Evolutionary conservation across 2,888 invertebrate genomes (phyloP).

Genomic region (Balanococcus diminutus): DNA sequence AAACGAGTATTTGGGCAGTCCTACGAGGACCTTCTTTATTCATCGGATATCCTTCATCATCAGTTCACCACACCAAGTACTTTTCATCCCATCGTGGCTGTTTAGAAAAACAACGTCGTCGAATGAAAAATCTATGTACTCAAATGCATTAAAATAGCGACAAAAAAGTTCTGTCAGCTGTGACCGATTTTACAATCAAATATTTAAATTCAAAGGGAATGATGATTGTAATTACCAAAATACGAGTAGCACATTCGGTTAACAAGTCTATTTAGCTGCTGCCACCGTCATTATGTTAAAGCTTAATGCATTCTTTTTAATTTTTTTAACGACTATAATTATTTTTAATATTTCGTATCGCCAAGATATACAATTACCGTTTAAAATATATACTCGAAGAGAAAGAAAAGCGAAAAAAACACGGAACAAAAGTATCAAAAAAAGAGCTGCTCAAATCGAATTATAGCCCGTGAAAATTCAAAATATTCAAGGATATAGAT

Average conservation of each 20-base stretch:
- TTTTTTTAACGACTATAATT: slow-evolving; percentile 42
- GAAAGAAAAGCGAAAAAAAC: neutral
- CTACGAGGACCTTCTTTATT: too few relatives aligned
- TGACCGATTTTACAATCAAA: slow-evolving; percentile 24
- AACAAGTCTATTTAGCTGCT: slow-evolving; percentile 36
- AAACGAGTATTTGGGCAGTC: too few relatives aligned
- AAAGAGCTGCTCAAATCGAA: neutral
- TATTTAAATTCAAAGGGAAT: neutral
- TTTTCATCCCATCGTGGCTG: too few relatives aligned
- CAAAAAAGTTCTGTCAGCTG: neutral
- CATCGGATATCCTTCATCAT: too few relatives aligned
- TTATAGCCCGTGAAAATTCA: slow-evolving; percentile 40
- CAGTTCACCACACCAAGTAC: too few relatives aligned
- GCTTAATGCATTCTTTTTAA: slow-evolving; percentile 17
- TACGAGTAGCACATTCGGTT: neutral
- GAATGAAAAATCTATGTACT: neutral
- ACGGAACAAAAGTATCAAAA: slow-evolving; percentile 10
- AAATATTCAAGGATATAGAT: slow-evolving; percentile 19
- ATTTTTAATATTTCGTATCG: slow-evolving; percentile 41
- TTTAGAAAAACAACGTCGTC: too few relatives aligned
- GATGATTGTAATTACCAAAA: neutral
- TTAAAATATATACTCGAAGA: neutral
- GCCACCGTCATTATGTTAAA: slow-evolving; percentile 22
- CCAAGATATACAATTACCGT: slow-evolving; percentile 23
- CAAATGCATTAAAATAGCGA: neutral